A percentile compares a stretch with the other conserved stretches of the same genome.
Conservation (phyloP, 2,888 invertebrate genomes). For the Cosmia trapezina region DNA sequence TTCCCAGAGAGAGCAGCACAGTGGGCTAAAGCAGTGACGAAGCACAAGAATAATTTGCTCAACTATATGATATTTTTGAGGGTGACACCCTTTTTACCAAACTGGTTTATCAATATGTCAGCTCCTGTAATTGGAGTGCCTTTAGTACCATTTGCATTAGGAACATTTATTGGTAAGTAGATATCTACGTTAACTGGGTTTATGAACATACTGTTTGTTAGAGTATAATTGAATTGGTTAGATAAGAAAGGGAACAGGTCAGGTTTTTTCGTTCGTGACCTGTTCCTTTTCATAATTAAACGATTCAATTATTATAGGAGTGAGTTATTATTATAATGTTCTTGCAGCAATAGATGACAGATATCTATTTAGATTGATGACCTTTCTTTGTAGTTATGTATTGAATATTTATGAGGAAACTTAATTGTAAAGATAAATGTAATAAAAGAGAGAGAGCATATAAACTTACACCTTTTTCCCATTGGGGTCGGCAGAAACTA, state of each 20-base stretch:
- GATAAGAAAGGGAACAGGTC: too few relatives aligned
- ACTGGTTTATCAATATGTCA: constrained; percentile 99
- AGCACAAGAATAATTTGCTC: constrained; percentile 96
- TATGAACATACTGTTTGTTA: not conserved
- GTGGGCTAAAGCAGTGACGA: constrained; percentile 96
- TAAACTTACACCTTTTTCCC: not conserved
- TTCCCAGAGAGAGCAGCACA: constrained; percentile 96
- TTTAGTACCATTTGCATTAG: constrained; percentile 96
- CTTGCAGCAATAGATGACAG: constrained; percentile 14
- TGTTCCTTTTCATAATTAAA: too few relatives aligned
- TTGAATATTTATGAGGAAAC: not conserved
- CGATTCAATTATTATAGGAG: too few relatives aligned
- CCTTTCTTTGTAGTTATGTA: not conserved
- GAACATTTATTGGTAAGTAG: constrained; percentile 96
- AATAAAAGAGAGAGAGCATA: not conserved
- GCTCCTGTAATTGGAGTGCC: constrained; percentile 99
- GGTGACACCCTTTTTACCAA: constrained; percentile 99
- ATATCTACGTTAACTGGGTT: not conserved
- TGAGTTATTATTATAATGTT: not conserved
- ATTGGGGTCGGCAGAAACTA: not conserved
- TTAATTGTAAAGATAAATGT: not conserved
- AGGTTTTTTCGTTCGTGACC: too few relatives aligned
- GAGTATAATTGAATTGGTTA: too few relatives aligned
- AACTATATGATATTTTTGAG: constrained; percentile 99
- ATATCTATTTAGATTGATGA: not conserved